Base-by-base conservation (phyloP, 2,888 invertebrate species). In the Halocaridina rubra region DNA sequence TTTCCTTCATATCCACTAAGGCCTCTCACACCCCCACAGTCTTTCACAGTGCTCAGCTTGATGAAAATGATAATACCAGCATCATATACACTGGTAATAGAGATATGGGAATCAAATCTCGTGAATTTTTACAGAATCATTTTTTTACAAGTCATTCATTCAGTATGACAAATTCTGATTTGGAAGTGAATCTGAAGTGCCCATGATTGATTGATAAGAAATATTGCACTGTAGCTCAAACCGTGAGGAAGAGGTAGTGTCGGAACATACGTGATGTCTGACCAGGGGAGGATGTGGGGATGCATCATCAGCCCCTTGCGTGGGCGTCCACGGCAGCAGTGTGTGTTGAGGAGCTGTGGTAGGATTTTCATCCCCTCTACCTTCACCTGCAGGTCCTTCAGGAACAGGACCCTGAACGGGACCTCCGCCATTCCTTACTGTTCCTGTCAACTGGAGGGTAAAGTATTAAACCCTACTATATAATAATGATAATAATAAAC, bases 251-350 rank as follows among this genome's bases (percentile, higher is more conserved):
- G n/a, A n/a, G 85, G 87, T 79, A 85, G 80, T 80, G 81, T 75
- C 61, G 59, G 82, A 84, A 88, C 88, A 78, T 88, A 88, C 88
- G 82, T 88, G 88, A 84, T 85, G 82, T 74, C 85, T 85, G 84
- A 84, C 84, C 80, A 81, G 88, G 69, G 77, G 86, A 57, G 84
- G 82, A 29, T 61, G 84, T 46, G 86, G 84, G 32, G 82, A 72
- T 67, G 64, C 71, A 22, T 86, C 86, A 5, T 88, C 88, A 33
- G 67, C 72, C 64, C 69, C 80, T 61, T 84, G 86, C 29, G 86
- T 84, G 27, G 88, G 88, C 33, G 86, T 88, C 88, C 88, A 88
- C 16, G 88, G 88, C 24, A 88, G 81, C 24, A 85, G 57, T 29
- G 59, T 75, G 33, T 46, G 59, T 30, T 79, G 76, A 7, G 76